Base-by-base conservation (phyloP, 2,797 vertebrate genomes). In the Semaprochilodus insignis region DNA sequence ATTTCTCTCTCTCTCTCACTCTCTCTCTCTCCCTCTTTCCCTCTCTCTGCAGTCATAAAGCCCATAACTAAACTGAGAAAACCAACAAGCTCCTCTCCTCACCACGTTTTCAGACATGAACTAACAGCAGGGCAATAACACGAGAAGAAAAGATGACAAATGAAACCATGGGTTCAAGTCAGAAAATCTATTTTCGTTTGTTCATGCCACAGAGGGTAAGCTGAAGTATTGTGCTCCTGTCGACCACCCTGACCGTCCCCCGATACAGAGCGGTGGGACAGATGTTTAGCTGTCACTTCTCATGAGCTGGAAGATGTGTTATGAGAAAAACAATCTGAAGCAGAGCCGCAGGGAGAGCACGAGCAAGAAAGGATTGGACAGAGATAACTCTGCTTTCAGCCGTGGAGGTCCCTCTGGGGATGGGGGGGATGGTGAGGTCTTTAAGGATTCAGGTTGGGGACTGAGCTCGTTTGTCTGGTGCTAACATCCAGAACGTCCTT, bases 201-300 rank as follows among this genome's bases (percentile, higher is more conserved):
- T 74, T 23, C 44, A 36, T 67, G 62, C 66, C 77, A 70, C 57
- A 74, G 67, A 78, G 74, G 17, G 27, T 65, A 85, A 65, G 14
- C 74, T 76, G 77, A 40, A 52, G 70, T 3, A 16, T 81, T 76
- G 23, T 78, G 70, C 74, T 76, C 59, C 60, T 23, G 52, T 78
- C 59, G 70, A 81, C 83, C 48, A 16, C 44, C 55, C 14, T 10
- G 44, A 54, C 44, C 23, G 48, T 25, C 72, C 65, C 69, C 57
- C 77, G 60, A 78, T 31, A 62, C 40, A 78, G 67, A 66, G 63
- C 59, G 73, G 36, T 80, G 67, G 48, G 72, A 81, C 83, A 85
- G 80, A 74, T 87, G 77, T 72, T 73, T 70, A 77, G 36, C 62
- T 83, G 73, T 85, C 81, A 80, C 72, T 59, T 82, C 80, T 82